Evolutionary conservation across 2,797 vertebrate species (phyloP).

Genomic region (Syndactyla subalaris): DNA sequence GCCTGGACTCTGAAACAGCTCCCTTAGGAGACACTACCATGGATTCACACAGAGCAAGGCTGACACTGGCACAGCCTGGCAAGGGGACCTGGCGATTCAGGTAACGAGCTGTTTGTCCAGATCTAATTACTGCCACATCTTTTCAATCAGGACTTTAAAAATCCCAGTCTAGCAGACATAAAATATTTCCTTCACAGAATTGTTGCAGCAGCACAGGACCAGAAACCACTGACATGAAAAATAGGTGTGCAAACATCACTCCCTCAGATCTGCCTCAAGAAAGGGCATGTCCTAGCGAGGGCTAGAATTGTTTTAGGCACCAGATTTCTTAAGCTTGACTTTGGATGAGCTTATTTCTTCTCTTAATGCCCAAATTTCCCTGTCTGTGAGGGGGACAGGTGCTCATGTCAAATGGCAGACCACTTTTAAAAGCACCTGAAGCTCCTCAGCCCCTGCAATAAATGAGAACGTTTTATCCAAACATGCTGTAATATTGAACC

Average conservation of each 20-base stretch:
- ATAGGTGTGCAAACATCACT: background rate
- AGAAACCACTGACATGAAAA: background rate
- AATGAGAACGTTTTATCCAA: background rate
- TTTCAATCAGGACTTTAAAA: background rate
- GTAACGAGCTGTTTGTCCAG: background rate
- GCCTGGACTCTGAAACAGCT: background rate
- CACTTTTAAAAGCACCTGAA: background rate
- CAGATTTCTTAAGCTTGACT: accelerated
- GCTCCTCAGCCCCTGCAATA: background rate
- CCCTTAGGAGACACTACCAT: background rate
- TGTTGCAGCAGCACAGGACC: background rate
- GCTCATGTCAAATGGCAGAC: background rate
- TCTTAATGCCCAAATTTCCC: background rate
- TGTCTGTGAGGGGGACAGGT: background rate
- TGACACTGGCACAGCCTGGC: background rate
- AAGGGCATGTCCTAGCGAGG: accelerated
- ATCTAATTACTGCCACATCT: background rate
- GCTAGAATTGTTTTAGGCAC: background rate
- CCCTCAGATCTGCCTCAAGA: background rate
- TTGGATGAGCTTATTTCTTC: background rate
- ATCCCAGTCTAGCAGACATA: background rate
- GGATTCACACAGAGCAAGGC: background rate
- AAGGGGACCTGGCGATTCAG: background rate
- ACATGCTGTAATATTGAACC: accelerated
- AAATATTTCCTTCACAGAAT: background rate